Evolutionary conservation across 2,113 vertebrate species (phyloP), one percentile per base, ranked within the genome.

Genomic region (Excalfactoria chinensis): DNA sequence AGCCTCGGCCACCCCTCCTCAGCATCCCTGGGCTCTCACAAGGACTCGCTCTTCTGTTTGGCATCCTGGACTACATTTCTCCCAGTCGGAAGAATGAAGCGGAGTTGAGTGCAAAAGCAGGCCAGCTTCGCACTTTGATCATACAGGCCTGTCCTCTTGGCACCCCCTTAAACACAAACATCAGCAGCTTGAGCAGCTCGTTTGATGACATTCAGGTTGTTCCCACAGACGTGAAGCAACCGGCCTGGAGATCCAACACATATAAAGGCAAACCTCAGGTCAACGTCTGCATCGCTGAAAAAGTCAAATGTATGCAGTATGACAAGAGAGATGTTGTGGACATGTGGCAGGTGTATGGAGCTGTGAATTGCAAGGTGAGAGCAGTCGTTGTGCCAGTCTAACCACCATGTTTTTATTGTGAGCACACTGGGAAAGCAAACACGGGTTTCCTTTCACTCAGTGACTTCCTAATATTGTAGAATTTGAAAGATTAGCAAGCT

Each of bases 311-410:
- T 44, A 98, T 98, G 98, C 99, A 99, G 76, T 99, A 99, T 58
- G 98, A 98, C 88, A 98, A 98, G 91, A 97, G 64, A 30, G 98
- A 98, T 74, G 94, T 97, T 73, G 98, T 98, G 82, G 99, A 99
- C 92, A 95, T 96, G 6, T 99, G 99, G 99, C 99, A 99, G 74
- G 99, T 99, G 34, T 98, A 98, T 40, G 99, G 99, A 93, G 96
- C 97, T 49, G 98, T 99, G 35, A 98, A 97, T 74, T 99, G 99
- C 97, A 99, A 99, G 98, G 99, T 99, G 89, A 98, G 97, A 96
- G 92, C 48, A 5, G 93, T 94, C 44, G 37, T 34, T 22, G 11
- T 59, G 60, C 26, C 41, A 73, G 58, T 63, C 60, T 86, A 77
- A 66, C 63, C 30, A 20, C 64, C 80, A 35, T 32, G 32, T 37